Base-by-base conservation (phyloP, 2,113 vertebrate species). In the Oplegnathus fasciatus region DNA sequence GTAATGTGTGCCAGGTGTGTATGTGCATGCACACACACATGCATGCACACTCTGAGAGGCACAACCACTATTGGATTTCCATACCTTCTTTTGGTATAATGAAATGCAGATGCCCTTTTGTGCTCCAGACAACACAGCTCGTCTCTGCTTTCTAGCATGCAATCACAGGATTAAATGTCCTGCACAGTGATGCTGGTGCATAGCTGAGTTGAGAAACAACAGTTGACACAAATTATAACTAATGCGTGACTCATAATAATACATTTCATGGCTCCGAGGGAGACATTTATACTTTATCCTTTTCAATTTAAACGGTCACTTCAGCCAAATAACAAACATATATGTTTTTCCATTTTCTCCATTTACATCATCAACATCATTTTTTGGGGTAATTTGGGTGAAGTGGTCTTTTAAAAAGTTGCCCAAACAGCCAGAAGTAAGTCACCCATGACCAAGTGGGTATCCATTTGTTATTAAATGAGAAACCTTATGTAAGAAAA, bases 71-170 rank as follows among this genome's bases (percentile, higher is more conserved):
- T 84, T 86, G 72, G 68, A 84, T 89, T 89, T 85, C 85, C 54
- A 78, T 85, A 69, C 79, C 75, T 76, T 86, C 28, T 68, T 79
- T 55, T 42, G 48, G 7, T 37, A 22, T 86, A 84, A 90, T 87
- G 79, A 88, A 81, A 80, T 66, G 75, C 88, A 71, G 64, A 91
- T 84, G 86, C 66, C 57, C 42, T 34, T 75, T 80, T 75, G 86
- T 83, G 69, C 85, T 70, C 55, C 76, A 86, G 40, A 82, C 68
- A 69, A 74, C 42, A 48, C 26, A 26, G 34, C 37, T 46, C 17
- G 11, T 50, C 86, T 73, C 60, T 58, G 68, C 65, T 46, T 64
- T 52, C 65, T 22, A 14, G 65, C 77, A 61, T 50, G 20, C 62
- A 58, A 52, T 83, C 71, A 64, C 83, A 60, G 74, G 61, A 83